Conservation (phyloP, 2,888 invertebrate species). For the Heliconius aoede region DNA sequence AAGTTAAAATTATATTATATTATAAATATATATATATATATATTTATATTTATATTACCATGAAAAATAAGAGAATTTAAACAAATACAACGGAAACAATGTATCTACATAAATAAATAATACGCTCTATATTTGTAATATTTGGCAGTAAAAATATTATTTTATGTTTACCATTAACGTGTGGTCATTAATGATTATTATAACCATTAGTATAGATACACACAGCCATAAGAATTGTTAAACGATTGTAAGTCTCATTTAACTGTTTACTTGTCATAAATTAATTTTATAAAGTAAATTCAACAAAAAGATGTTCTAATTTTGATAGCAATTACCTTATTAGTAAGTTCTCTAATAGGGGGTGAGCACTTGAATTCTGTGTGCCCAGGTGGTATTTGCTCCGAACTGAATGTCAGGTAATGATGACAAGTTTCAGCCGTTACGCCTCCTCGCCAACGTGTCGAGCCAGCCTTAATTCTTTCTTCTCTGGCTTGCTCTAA, state of each 20-base stretch:
- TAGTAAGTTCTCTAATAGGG: slow-evolving; percentile 85
- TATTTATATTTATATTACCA: no score
- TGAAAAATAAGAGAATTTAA: background rate
- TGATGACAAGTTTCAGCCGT: slow-evolving; percentile 90
- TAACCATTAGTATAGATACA: background rate
- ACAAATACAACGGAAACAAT: no score
- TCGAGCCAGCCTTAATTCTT: slow-evolving; percentile 79
- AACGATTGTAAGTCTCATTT: background rate
- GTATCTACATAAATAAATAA: no score
- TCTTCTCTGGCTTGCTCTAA: slow-evolving; percentile 78
- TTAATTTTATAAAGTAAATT: background rate
- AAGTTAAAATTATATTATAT: slow-evolving; percentile 6
- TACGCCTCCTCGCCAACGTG: slow-evolving; percentile 80
- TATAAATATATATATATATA: no score
- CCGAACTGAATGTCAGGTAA: slow-evolving; percentile 86
- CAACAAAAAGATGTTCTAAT: background rate
- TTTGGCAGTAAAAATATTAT: background rate
- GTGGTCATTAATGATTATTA: background rate
- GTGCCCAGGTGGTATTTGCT: slow-evolving; percentile 84
- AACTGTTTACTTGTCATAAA: background rate
- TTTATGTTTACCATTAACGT: background rate
- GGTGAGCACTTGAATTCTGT: slow-evolving; percentile 90
- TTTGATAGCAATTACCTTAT: slow-evolving; percentile 76
- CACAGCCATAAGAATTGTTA: background rate
- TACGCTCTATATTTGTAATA: background rate